These are phyloP conservation scores for Callipepla squamata DNA, from an alignment of 2,113 vertebrate genomes.

Conservation along the genomic window DNA sequence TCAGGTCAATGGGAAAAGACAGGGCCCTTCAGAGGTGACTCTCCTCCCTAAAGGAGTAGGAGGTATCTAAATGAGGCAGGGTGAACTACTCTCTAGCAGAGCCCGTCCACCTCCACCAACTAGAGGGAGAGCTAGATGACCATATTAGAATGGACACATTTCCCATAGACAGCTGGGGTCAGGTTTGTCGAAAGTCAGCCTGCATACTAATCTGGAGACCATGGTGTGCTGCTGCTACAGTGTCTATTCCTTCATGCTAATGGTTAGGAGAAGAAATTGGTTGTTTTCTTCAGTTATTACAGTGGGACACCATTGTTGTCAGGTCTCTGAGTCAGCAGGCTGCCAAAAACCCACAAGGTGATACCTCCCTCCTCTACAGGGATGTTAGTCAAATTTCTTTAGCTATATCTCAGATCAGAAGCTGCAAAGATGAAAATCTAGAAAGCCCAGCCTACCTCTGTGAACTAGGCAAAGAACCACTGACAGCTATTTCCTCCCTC, in stretches of 20 bases:
- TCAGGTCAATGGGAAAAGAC: background rate
- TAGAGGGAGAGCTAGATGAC: background rate
- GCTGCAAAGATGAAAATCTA: background rate
- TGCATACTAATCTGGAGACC: accelerated
- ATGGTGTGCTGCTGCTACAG: background rate
- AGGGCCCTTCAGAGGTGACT: background rate
- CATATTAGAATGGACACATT: background rate
- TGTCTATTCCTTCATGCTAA: background rate
- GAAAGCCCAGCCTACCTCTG: background rate
- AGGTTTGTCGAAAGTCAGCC: background rate
- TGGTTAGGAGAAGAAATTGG: background rate
- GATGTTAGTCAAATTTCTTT: background rate
- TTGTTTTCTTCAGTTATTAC: background rate
- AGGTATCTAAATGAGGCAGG: background rate
- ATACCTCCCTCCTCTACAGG: background rate
- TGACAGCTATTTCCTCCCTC: background rate
- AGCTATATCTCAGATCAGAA: background rate
- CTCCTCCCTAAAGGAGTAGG: background rate
- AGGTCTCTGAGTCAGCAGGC: background rate
- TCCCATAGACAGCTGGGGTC: background rate
- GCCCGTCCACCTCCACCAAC: background rate
- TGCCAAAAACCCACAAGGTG: background rate
- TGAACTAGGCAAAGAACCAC: background rate
- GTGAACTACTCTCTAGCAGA: background rate
- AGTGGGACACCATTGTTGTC: background rate